phyloP scores from a whole-genome alignment of 2,888 invertebrate genomes.

The Candidula unifasciata region DNA sequence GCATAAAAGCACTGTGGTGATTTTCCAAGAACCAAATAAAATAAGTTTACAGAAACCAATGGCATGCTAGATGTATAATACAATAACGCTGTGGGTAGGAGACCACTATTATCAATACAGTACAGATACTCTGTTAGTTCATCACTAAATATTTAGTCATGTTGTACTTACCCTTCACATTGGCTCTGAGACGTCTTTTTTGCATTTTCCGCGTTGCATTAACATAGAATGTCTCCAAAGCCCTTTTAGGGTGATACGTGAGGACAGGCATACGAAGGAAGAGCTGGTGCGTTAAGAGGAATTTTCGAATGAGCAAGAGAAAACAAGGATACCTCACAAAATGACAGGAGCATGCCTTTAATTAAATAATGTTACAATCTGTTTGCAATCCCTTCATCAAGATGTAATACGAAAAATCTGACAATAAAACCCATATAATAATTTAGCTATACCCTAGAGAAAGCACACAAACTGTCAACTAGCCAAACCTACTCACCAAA shows the following conservation, averaged over 20 bases:
- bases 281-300: conserved; percentile 43
- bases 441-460: not conserved
- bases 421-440: not conserved
- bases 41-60: not conserved
- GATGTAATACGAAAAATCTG: not conserved
- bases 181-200: conserved; percentile 49
- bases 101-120: not conserved
- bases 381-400: conserved; percentile 52
- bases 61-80: not conserved
- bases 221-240: conserved; percentile 53
- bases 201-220: conserved; percentile 53
- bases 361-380: not conserved
- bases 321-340: conserved; percentile 18
- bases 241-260: conserved; percentile 46
- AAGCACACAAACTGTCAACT: not conserved
- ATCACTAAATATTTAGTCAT: not conserved
- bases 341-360: conserved; percentile 26
- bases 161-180: conserved; percentile 37
- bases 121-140: not conserved
- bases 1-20: conserved; percentile 37
- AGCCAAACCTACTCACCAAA: not conserved
- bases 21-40: not conserved
- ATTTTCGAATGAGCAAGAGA: conserved; percentile 32
- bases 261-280: conserved; percentile 52
- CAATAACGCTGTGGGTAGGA: not conserved